Evolutionary conservation across 2,888 invertebrate species (phyloP), one percentile per base, ranked within the genome.

Genomic region (Himalopsyche japonica): DNA sequence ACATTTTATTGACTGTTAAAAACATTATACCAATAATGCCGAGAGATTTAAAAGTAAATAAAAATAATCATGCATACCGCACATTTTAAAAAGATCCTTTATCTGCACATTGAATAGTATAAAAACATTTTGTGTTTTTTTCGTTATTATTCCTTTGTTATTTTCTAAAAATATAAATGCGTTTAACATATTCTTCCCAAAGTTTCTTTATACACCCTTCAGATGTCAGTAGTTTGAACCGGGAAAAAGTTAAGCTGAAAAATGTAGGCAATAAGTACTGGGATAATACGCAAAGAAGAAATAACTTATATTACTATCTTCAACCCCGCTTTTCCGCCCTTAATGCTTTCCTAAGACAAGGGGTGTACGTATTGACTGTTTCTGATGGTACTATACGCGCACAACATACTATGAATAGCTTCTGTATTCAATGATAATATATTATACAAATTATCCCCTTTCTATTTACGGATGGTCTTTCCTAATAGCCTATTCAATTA

Each of bases 231-330:
- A 47, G 37, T 76, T 80, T 47, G 83, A 83, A 70, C 48, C 30
- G 83, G 30, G 76, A 78, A 79, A n/a, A 84, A 84, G 79, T 82
- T 82, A 84, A 82, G 82, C 84, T 84, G 82, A 86, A 82, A 86
- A 84, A 86, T 86, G 82, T 78, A 57, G 80, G 86, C 82, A 86
- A 86, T 86, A 86, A 86, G 84, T 86, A 84, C 82, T 48, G 70
- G 82, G 86, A 86, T 86, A 79, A 84, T 84, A 64, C 78, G 77
- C 64, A 70, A 43, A 80, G 77, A 79, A 86, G 82, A 79, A 80
- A 83, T 82, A 79, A 82, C 81, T 85, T 83, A 85, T 83, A 82
- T 83, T 47, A 76, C 85, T 79, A 79, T 81, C 82, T 70, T 79
- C 83, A 83, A 81, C 79, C 81, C 30, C 43, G 81, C 79, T 70